Conservation (phyloP, 1,140 invertebrate species). For the Copidosoma floridanum region DNA sequence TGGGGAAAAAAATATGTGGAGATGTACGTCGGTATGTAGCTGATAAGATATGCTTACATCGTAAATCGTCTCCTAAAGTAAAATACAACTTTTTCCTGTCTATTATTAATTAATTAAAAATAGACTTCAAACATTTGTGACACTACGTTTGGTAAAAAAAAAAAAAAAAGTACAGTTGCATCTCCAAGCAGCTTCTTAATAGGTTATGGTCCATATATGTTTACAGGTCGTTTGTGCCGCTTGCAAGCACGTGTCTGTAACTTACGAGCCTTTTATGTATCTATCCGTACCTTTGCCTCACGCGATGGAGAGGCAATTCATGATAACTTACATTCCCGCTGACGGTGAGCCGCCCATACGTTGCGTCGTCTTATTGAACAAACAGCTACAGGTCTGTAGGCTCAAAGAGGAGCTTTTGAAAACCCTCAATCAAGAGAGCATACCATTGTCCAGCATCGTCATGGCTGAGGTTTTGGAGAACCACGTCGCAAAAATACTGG, state of each 20-base stretch:
- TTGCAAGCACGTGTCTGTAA: slow-evolving; percentile 68
- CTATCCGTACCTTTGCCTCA: slow-evolving; percentile 69
- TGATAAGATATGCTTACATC: slow-evolving; percentile 23
- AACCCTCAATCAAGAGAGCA: slow-evolving; percentile 44
- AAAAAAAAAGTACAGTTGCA: not conserved
- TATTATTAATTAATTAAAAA: slow-evolving; percentile 28
- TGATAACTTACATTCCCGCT: slow-evolving; percentile 62
- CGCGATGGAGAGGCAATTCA: slow-evolving; percentile 67
- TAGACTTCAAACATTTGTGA: slow-evolving; percentile 24
- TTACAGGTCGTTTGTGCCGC: slow-evolving; percentile 67
- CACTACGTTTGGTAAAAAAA: too few species aligned
- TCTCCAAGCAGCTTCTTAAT: not conserved
- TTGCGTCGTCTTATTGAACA: slow-evolving; percentile 64
- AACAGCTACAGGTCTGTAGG: slow-evolving; percentile 62
- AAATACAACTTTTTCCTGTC: slow-evolving; percentile 36
- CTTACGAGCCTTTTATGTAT: slow-evolving; percentile 76
- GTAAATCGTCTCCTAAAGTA: slow-evolving; percentile 42
- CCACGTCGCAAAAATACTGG: slow-evolving; percentile 66
- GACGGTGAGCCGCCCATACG: slow-evolving; percentile 53
- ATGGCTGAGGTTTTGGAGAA: slow-evolving; percentile 67
- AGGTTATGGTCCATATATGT: slow-evolving; percentile 11
- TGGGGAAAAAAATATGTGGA: slow-evolving; percentile 28
- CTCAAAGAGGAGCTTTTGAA: slow-evolving; percentile 61
- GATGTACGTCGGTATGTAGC: slow-evolving; percentile 37
- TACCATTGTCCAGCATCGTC: slow-evolving; percentile 55